phyloP scores from a whole-genome alignment of 2,888 invertebrate species.

The Phorcus lineatus region DNA sequence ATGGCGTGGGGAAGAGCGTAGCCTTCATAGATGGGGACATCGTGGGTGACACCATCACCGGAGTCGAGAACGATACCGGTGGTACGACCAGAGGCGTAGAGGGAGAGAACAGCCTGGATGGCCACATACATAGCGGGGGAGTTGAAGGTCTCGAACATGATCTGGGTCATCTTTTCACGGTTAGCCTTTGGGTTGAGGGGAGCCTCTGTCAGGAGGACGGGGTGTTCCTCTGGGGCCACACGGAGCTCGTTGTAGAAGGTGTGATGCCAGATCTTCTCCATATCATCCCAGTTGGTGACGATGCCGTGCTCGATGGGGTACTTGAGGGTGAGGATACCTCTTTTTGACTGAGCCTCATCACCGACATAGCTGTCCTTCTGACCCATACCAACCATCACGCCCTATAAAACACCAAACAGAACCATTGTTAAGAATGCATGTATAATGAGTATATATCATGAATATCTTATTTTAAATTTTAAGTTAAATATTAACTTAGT shows the following conservation, averaged over 20 bases:
- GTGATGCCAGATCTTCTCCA: constrained; percentile 75
- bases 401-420: constrained; percentile 30
- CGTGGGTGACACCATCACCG: constrained; percentile 96
- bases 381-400: constrained; percentile 66
- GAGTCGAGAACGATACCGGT: constrained; percentile 96
- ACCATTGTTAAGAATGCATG: no score
- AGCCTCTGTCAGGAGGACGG: constrained; percentile 90
- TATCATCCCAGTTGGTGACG: constrained; percentile 74
- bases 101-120: constrained; percentile 94
- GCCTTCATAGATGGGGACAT: constrained; percentile 83
- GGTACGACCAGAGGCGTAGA: constrained; percentile 96
- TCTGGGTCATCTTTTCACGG: constrained; percentile 87
- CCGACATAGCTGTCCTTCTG: constrained; percentile 70
- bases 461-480: no score
- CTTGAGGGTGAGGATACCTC: constrained; percentile 70
- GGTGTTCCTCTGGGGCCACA: constrained; percentile 84
- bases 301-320: constrained; percentile 74
- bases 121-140: constrained; percentile 96
- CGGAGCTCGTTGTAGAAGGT: constrained; percentile 73
- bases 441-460: no score
- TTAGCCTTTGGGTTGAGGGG: constrained; percentile 93
- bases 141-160: constrained; percentile 84
- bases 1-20: constrained; percentile 66
- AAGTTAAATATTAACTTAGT: background rate
- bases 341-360: constrained; percentile 69